phyloP scores from a whole-genome alignment of 2,888 invertebrate genomes.

The Papilio demoleus region DNA sequence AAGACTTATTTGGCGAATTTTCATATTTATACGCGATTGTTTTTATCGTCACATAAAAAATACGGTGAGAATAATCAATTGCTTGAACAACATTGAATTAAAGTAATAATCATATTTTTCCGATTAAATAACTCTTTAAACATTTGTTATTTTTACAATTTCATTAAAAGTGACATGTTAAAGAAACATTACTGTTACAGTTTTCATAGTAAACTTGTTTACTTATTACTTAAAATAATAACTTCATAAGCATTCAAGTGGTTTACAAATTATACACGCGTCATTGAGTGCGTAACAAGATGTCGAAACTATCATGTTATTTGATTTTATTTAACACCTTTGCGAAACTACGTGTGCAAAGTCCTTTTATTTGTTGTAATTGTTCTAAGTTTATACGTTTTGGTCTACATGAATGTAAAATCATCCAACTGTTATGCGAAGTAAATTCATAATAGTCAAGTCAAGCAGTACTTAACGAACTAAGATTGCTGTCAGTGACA shows the following conservation, averaged over 20 bases:
- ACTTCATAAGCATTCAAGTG: slow-evolving; percentile 19
- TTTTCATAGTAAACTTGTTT: not conserved
- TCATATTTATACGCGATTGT: slow-evolving; percentile 2
- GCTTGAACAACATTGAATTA: not conserved
- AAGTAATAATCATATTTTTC: not conserved
- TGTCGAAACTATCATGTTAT: slow-evolving; percentile 31
- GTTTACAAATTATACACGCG: slow-evolving; percentile 18
- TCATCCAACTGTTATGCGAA: no score
- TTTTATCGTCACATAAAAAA: not conserved
- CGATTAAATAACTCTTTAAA: not conserved
- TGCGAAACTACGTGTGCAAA: not conserved
- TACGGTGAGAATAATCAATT: not conserved
- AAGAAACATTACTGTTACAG: no score
- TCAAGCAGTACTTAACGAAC: no score
- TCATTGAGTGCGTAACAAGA: slow-evolving; percentile 17
- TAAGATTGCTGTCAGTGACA: no score
- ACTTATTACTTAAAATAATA: slow-evolving; percentile 1
- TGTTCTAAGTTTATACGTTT: not conserved
- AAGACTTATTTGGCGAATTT: not conserved
- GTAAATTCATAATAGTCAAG: no score
- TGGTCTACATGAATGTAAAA: no score
- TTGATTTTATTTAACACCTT: slow-evolving; percentile 8
- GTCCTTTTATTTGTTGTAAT: not conserved
- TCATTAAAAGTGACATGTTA: no score
- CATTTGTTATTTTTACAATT: not conserved